phyloP scores from a whole-genome alignment of 2,113 vertebrate species.

The Leptobrachium ailaonicum region DNA sequence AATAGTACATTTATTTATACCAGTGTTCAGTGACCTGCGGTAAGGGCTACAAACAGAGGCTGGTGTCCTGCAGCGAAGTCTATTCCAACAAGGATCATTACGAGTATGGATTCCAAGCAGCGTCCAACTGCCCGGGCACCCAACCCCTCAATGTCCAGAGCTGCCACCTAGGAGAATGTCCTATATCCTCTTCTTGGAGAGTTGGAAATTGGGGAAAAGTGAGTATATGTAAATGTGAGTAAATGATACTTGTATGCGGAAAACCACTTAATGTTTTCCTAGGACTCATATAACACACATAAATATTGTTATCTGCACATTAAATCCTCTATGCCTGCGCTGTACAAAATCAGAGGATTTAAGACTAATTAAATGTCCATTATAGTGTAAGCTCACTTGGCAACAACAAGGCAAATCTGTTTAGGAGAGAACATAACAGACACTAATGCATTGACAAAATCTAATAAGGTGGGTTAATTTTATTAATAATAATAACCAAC shows the following conservation, averaged over 20 bases:
- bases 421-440: too few species aligned
- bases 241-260: not conserved
- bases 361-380: too few species aligned
- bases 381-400: too few species aligned
- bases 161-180: conserved; percentile 80
- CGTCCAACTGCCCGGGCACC: conserved; percentile 81
- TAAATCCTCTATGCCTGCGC: too few species aligned
- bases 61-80: conserved; percentile 91
- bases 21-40: conserved; percentile 94
- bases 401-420: too few species aligned
- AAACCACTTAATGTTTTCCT: not conserved
- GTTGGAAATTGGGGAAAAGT: conserved; percentile 90
- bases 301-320: too few species aligned
- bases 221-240: conserved; percentile 57
- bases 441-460: too few species aligned
- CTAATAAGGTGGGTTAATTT: too few species aligned
- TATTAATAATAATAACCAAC: too few species aligned
- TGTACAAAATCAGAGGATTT: too few species aligned
- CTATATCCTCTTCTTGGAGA: conserved; percentile 76
- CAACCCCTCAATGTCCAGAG: conserved; percentile 83
- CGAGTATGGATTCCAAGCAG: conserved; percentile 86
- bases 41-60: conserved; percentile 87
- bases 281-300: not conserved
- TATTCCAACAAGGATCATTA: conserved; percentile 90
- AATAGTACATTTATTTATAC: not conserved